These are phyloP conservation scores for Tetramorium parvispinum DNA, from an alignment of 1,140 invertebrate species.

Conservation along the genomic window DNA sequence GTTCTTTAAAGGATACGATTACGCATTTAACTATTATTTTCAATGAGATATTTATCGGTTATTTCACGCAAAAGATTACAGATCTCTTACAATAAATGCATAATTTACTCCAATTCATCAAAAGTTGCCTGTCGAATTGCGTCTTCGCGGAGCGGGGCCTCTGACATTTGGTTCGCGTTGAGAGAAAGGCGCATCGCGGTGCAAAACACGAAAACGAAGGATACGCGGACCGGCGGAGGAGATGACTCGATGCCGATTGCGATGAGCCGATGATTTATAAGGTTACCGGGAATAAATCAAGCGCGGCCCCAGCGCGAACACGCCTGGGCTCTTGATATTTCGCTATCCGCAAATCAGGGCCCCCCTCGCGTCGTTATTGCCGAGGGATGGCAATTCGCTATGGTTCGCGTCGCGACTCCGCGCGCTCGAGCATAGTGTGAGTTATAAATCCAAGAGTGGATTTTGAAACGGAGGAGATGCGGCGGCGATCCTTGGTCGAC, in stretches of 20 bases:
- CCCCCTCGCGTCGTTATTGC: conserved; percentile 57
- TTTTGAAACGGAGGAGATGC: conserved; percentile 56
- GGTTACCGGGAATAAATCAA: conserved; percentile 61
- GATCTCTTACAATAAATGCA: neutral
- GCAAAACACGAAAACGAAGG: conserved; percentile 61
- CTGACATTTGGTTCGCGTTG: conserved; percentile 65
- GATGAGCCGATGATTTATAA: conserved; percentile 62
- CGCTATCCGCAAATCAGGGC: conserved; percentile 41
- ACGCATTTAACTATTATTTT: too few species aligned
- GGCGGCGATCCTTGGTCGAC: conserved; percentile 10
- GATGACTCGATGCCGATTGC: conserved; percentile 55
- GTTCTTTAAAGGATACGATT: neutral
- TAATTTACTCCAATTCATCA: conserved; percentile 1
- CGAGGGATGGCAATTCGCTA: conserved; percentile 50
- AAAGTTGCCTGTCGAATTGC: conserved; percentile 18
- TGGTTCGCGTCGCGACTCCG: conserved; percentile 43
- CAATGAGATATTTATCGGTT: neutral
- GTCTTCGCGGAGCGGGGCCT: conserved; percentile 19
- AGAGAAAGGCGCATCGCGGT: conserved; percentile 68
- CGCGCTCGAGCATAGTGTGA: conserved; percentile 42
- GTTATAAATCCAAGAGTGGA: conserved; percentile 57
- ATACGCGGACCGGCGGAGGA: conserved; percentile 33
- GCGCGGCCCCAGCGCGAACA: conserved; percentile 33
- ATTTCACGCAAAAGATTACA: neutral
- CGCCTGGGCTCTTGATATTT: conserved; percentile 67